Percentiles rank a stretch among this genome's conserved stretches.
phyloP scores from a whole-genome alignment of 30 jellyfish, hydroid and myxozoan genomes.

The Aurelia sp. region DNA sequence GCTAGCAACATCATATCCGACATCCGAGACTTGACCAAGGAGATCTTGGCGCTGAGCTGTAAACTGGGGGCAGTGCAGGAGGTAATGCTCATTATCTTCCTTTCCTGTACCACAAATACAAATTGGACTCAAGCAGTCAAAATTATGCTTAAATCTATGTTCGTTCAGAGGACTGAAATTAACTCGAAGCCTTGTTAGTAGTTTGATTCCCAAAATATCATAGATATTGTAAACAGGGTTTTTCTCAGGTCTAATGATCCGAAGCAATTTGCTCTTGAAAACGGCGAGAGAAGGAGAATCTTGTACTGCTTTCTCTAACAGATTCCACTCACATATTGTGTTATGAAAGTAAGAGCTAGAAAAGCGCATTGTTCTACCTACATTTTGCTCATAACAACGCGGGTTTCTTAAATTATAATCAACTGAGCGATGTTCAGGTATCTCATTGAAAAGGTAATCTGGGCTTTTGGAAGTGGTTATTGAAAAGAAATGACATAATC shows the following conservation, averaged over 20 bases:
- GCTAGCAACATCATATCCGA: too few species aligned
- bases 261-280: slow-evolving; percentile 7
- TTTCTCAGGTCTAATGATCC: slow-evolving; percentile 42
- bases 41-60: too few species aligned
- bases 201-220: slow-evolving; percentile 18
- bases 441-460: not conserved
- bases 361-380: slow-evolving; percentile 31
- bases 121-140: too few species aligned
- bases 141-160: too few species aligned
- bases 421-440: slow-evolving; percentile 15
- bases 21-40: too few species aligned
- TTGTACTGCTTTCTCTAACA: slow-evolving; percentile 16
- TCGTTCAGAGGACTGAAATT: too few species aligned
- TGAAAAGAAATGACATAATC: slow-evolving; percentile 33
- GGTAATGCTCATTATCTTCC: too few species aligned
- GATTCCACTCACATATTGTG: slow-evolving; percentile 47
- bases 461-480: slow-evolving; percentile 28
- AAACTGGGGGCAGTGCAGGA: too few species aligned
- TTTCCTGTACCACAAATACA: too few species aligned
- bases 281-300: slow-evolving; percentile 35
- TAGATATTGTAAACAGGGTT: slow-evolving; percentile 16
- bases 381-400: slow-evolving; percentile 31
- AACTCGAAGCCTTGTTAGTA: slow-evolving; percentile 1
- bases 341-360: slow-evolving; percentile 44
- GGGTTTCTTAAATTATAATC: slow-evolving; percentile 39